phyloP scores from a whole-genome alignment of 53 echinoderm and acorn worm genomes.

The Holothuria leucospilota region DNA sequence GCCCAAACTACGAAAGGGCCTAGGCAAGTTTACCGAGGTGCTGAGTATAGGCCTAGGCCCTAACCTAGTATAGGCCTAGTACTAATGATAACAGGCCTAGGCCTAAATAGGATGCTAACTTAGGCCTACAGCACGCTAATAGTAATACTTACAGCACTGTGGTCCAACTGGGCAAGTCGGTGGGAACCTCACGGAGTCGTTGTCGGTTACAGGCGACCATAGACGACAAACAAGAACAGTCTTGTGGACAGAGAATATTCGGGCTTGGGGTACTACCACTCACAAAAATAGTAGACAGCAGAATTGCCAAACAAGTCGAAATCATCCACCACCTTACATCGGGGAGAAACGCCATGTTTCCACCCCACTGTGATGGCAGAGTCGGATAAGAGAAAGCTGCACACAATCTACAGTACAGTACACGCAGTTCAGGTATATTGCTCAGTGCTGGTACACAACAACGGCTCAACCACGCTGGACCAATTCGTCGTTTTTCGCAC shows the following conservation, averaged over 20 bases:
- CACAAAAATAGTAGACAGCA: neutral
- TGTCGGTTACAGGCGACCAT: constrained; percentile 41
- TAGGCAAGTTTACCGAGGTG: too few species aligned
- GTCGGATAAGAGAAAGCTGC: too few species aligned
- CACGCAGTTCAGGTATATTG: too few species aligned
- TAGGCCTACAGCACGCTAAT: neutral
- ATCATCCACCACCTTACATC: constrained; percentile 54
- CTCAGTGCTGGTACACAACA: too few species aligned
- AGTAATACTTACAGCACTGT: constrained; percentile 17
- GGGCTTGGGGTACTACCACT: constrained; percentile 11
- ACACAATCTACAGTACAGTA: too few species aligned
- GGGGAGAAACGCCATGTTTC: constrained; percentile 49
- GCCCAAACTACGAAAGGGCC: too few species aligned
- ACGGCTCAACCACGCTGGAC: too few species aligned
- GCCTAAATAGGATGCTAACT: too few species aligned
- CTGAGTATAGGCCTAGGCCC: too few species aligned
- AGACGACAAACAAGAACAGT: constrained; percentile 33
- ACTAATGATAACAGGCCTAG: too few species aligned
- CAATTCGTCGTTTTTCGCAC: constrained; percentile 5
- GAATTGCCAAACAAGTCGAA: neutral
- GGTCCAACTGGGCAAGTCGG: constrained; percentile 38
- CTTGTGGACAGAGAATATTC: constrained; percentile 31
- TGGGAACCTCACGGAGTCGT: constrained; percentile 6
- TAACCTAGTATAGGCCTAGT: too few species aligned
- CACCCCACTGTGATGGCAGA: constrained; percentile 34